Base-by-base conservation (phyloP, 2,797 vertebrate genomes). In the Antennarius maculatus region DNA sequence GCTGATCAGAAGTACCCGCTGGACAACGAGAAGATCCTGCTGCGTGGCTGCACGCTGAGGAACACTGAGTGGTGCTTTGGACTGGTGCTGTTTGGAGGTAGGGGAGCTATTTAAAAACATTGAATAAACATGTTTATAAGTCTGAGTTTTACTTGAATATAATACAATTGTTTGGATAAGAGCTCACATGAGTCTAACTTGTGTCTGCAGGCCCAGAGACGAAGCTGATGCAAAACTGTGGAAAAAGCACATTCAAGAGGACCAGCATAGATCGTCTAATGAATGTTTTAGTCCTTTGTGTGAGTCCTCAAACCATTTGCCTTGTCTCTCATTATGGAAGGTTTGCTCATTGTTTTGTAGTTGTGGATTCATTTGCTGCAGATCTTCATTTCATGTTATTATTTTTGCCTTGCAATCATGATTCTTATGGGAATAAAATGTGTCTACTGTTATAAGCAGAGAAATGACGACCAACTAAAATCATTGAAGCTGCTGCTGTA, bases 41-140 rank as follows among this genome's bases (percentile, higher is more conserved):
- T 99, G 75, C 88, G 97, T 8, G 97, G 97, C 69, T 98, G 97
- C 83, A 94, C 95, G 0, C 93, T 98, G 76, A 93, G 96, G 85
- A 99, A 99, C 91, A 99, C 97, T 0, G 94, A 95, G 0, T 99
- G 97, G 97, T 98, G 96, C 89, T 99, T 94, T 1, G 97, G 97
- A 2, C 89, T 99, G 0, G 97, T 98, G 76, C 90, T 98, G 83
- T 99, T 96, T 49, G 96, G 95, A 54, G 97, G 97, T 98, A 82
- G 2, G 66, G 18, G 7, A 53, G 39, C 43, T 5, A 14, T 10
- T 52, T 14, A 11, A 7, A 54, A 29, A 7, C 10, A 11, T 10
- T 39, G 51, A 34, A 7, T 0, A 18, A 41, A 17, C 46, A 0
- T 5, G 23, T 23, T 23, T 23, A 1, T 13, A 34, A 8, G 3